Percentiles rank a stretch among this genome's conserved stretches.
Conservation (phyloP, 2,113 vertebrate genomes). For the Corythornis madagascariensis region DNA sequence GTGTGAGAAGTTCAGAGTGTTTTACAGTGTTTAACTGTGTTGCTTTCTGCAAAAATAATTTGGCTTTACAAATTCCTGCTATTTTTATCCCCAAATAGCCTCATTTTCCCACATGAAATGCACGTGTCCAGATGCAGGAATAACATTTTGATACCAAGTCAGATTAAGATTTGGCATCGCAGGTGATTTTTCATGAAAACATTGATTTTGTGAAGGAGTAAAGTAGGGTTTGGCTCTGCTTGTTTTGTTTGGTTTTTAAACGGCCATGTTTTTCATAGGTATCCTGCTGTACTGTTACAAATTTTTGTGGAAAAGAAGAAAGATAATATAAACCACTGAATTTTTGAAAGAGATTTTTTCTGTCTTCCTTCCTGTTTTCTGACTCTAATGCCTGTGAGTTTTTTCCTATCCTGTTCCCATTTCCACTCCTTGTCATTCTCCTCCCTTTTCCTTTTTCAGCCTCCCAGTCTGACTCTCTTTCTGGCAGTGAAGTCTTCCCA, state of each 20-base stretch:
- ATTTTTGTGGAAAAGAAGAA: background rate
- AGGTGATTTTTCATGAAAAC: rapidly evolving
- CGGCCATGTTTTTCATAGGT: background rate
- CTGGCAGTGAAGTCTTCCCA: background rate
- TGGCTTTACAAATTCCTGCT: background rate
- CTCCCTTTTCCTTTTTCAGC: background rate
- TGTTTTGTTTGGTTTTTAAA: background rate
- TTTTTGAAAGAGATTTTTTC: background rate
- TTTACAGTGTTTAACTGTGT: background rate
- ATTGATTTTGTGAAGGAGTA: background rate
- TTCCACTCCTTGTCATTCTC: background rate
- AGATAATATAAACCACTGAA: background rate
- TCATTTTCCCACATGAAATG: background rate
- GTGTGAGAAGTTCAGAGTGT: background rate
- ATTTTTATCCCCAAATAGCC: background rate
- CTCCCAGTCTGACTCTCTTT: background rate
- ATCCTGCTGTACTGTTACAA: background rate
- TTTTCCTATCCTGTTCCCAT: slow-evolving; percentile 15
- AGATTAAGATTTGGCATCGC: background rate
- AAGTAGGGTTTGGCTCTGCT: background rate
- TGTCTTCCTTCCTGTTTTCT: slow-evolving; percentile 14
- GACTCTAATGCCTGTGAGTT: background rate
- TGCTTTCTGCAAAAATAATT: background rate
- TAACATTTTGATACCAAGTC: background rate
- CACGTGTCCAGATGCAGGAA: background rate